Evolutionary conservation across 2,113 vertebrate species (phyloP), one percentile per base, ranked within the genome.

Genomic region (Eleginops maclovinus): DNA sequence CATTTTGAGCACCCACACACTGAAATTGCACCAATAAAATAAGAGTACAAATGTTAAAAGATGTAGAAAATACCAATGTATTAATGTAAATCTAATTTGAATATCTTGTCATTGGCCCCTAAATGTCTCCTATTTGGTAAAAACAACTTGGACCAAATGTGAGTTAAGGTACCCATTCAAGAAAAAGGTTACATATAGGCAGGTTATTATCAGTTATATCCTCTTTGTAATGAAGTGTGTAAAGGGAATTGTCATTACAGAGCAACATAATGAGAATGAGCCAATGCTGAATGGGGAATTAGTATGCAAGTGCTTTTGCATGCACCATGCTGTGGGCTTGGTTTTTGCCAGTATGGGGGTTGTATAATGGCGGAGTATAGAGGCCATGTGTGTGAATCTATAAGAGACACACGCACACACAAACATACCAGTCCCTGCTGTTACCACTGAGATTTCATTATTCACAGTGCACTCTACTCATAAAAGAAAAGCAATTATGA

Each of bases 401-500:
- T 79, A 53, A 46, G 24, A 53, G 2, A 72, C 60, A 58, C 21
- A 73, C 56, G 64, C 21, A 66, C 22, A 28, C 14, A 71, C 44
- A 75, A 8, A 73, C 14, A 64, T 61, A 49, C 51, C 46, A 46
- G 19, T 62, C 47, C 40, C 60, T 75, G 70, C 65, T 84, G 79
- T 76, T 82, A 46, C 76, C 36, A 36, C 70, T 82, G 77, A 84
- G 72, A 82, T 88, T 83, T 78, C 62, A 82, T 85, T 87, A 84
- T 86, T 86, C 76, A 65, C 84, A 75, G 50, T 58, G 73, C 71
- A 55, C 67, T 86, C 61, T 41, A 4, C 28, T 72, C 62, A 71
- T 80, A 61, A 82, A 80, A 73, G 71, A 53, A 70, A 89, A 87
- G 87, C 67, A 86, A 88, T 90, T 88, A 70, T 71, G 75, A 84